These are phyloP conservation scores for Drosophila prostipennis DNA, from an alignment of 2,888 invertebrate species.

Conservation along the genomic window DNA sequence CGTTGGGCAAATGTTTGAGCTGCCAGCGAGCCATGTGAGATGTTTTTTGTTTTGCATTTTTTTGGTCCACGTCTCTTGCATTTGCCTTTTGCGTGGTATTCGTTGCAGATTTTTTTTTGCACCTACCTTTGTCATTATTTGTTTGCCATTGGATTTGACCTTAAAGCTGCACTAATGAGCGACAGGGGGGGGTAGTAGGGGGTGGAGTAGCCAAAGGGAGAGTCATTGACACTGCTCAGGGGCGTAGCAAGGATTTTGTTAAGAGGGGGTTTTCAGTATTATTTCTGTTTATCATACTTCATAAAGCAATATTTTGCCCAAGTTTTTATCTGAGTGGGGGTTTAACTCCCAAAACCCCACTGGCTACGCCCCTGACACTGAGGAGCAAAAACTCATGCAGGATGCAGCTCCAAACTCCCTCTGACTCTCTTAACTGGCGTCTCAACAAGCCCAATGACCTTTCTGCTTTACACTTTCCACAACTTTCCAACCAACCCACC, in stretches of 20 bases:
- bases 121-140: background rate
- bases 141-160: slow-evolving; percentile 36
- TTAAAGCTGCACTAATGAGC: slow-evolving; percentile 61
- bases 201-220: background rate
- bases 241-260: no score
- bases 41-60: slow-evolving; percentile 7
- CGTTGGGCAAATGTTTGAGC: slow-evolving; percentile 40
- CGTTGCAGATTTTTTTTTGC: background rate
- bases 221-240: slow-evolving; percentile 16
- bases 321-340: no score
- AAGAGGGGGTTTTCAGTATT: no score
- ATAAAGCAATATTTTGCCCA: no score
- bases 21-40: slow-evolving; percentile 8
- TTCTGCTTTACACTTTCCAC: background rate
- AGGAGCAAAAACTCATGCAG: slow-evolving; percentile 1
- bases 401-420: slow-evolving; percentile 28
- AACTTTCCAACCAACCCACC: background rate
- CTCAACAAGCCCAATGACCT: slow-evolving; percentile 32
- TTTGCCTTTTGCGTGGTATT: slow-evolving; percentile 18
- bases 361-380: background rate
- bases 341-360: no score
- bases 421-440: background rate
- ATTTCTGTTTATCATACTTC: no score
- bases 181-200: slow-evolving; percentile 7
- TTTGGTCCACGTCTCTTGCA: slow-evolving; percentile 10